A percentile compares a stretch with the other conserved stretches of the same genome.
Evolutionary conservation across 2,797 vertebrate species (phyloP).

Genomic region (Steatocranus sp.): DNA sequence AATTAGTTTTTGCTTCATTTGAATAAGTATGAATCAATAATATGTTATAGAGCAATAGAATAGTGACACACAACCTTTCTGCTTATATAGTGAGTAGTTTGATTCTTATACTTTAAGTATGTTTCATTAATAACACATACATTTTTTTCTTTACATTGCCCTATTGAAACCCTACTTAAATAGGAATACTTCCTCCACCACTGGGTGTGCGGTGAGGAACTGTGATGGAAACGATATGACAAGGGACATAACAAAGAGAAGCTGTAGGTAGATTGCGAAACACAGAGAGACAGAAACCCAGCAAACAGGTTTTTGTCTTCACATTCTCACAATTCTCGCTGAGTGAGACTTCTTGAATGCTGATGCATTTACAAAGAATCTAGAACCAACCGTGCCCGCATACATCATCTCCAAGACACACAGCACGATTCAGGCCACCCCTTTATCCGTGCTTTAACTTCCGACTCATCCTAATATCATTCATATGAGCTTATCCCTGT

Average conservation of each 20-base stretch:
- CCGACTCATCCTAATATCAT: neutral
- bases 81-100: neutral
- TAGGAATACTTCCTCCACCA: neutral
- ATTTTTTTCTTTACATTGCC: neutral
- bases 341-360: constrained; percentile 21
- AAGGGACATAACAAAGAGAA: neutral
- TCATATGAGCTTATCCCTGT: neutral
- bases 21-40: neutral
- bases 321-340: constrained; percentile 46
- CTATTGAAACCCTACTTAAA: neutral
- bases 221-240: neutral
- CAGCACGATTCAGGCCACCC: neutral
- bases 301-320: constrained; percentile 39
- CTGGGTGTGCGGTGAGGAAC: neutral
- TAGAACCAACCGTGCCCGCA: constrained; percentile 23
- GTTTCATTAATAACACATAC: neutral
- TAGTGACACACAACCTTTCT: neutral
- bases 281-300: constrained; percentile 2
- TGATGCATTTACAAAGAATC: constrained; percentile 18
- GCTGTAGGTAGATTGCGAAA: neutral
- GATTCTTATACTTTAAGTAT: neutral
- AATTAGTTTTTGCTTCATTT: neutral
- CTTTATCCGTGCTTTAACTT: neutral
- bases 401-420: neutral
- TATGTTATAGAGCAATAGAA: neutral